phyloP scores from a whole-genome alignment of 1,140 invertebrate genomes.

The Tetranychus cinnabarinus region DNA sequence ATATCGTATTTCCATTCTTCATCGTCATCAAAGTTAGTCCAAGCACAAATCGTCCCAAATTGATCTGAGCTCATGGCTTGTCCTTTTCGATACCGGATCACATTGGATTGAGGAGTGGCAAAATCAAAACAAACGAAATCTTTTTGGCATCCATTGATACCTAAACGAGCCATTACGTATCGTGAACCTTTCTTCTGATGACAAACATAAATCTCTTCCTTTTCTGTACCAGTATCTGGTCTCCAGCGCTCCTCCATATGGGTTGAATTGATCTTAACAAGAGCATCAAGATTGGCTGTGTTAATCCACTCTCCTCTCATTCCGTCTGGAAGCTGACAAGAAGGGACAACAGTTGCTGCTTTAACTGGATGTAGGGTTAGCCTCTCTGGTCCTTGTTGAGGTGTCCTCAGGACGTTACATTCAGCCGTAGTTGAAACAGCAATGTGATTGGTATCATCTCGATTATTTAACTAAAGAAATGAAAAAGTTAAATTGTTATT shows the following conservation, averaged over 20 bases:
- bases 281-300: slow-evolving; percentile 81
- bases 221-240: slow-evolving; percentile 63
- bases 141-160: slow-evolving; percentile 89
- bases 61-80: slow-evolving; percentile 61
- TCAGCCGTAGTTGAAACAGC: slow-evolving; percentile 74
- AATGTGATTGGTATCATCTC: slow-evolving; percentile 71
- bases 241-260: slow-evolving; percentile 85
- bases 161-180: slow-evolving; percentile 81
- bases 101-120: slow-evolving; percentile 76
- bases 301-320: slow-evolving; percentile 89
- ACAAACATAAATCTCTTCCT: slow-evolving; percentile 81
- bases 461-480: slow-evolving; percentile 41
- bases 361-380: slow-evolving; percentile 47
- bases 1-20: slow-evolving; percentile 67
- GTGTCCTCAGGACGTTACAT: slow-evolving; percentile 69
- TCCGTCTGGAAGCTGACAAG: slow-evolving; percentile 73
- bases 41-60: slow-evolving; percentile 75
- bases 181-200: slow-evolving; percentile 40
- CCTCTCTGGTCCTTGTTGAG: slow-evolving; percentile 70
- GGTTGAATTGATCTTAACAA: slow-evolving; percentile 78
- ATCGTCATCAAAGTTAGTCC: slow-evolving; percentile 66
- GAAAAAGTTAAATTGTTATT: not conserved
- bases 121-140: slow-evolving; percentile 95
- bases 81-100: slow-evolving; percentile 75
- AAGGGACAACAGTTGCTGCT: slow-evolving; percentile 60